Evolutionary conservation across 2,113 vertebrate species (phyloP).

Genomic region (Takifugu flavidus): DNA sequence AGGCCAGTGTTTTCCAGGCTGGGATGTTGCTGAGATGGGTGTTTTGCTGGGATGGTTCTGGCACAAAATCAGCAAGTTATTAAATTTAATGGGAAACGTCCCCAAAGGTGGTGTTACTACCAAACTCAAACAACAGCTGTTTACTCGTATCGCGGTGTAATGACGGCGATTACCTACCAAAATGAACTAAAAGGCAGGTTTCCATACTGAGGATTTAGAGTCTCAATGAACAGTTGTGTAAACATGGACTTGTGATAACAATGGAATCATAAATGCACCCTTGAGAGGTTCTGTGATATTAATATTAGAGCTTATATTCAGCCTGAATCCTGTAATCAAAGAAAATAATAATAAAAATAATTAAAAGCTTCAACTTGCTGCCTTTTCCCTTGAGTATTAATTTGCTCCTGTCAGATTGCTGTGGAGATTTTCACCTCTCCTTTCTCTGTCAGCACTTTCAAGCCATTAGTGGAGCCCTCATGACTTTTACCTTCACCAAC

Average conservation of each 20-base stretch:
- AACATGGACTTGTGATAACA: slow-evolving; percentile 49
- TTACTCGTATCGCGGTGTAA: slow-evolving; percentile 16
- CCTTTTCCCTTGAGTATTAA: slow-evolving; percentile 36
- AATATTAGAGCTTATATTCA: slow-evolving; percentile 57
- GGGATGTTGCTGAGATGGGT: slow-evolving; percentile 52
- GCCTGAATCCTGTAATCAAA: slow-evolving; percentile 37
- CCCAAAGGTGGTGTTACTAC: slow-evolving; percentile 10
- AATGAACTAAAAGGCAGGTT: too few relatives aligned
- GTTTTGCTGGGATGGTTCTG: slow-evolving; percentile 46
- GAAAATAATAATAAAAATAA: slow-evolving; percentile 23
- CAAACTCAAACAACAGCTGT: slow-evolving; percentile 33
- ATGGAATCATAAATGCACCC: slow-evolving; percentile 44
- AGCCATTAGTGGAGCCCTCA: too few relatives aligned
- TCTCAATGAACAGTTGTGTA: slow-evolving; percentile 51
- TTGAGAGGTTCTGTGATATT: slow-evolving; percentile 33
- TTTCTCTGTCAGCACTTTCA: slow-evolving; percentile 21
- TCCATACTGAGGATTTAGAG: neutral
- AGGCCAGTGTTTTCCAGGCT: slow-evolving; percentile 61
- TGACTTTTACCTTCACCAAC: neutral
- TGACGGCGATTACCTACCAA: neutral
- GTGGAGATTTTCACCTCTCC: slow-evolving; percentile 14
- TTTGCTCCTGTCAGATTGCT: slow-evolving; percentile 37
- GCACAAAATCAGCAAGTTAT: slow-evolving; percentile 47
- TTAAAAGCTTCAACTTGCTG: slow-evolving; percentile 16
- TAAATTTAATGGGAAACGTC: slow-evolving; percentile 47